Conservation (phyloP, 2,888 invertebrate species). For the Xestia rhomboidea region DNA sequence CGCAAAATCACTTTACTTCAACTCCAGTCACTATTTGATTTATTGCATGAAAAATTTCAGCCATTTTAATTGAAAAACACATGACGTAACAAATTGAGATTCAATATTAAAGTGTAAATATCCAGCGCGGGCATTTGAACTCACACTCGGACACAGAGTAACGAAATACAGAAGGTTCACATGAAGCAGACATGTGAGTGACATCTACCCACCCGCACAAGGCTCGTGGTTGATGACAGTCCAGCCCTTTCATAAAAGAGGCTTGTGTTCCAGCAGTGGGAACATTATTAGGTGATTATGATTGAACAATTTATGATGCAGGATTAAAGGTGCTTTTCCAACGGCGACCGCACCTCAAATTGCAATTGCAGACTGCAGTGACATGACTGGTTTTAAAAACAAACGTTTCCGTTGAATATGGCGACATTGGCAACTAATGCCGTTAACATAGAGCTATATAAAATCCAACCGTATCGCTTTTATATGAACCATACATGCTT, state of each 20-base stretch:
- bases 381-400: neutral
- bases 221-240: neutral
- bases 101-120: conserved; percentile 63
- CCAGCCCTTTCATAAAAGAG: neutral
- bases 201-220: neutral
- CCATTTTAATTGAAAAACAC: conserved; percentile 62
- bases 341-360: neutral
- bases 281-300: neutral
- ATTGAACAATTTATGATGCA: neutral
- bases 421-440: neutral
- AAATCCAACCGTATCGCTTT: too few species aligned
- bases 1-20: conserved; percentile 41
- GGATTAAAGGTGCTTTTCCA: neutral
- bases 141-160: conserved; percentile 20
- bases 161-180: conserved; percentile 33
- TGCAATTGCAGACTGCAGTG: neutral
- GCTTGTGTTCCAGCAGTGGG: neutral
- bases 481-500: too few species aligned
- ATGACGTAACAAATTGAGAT: conserved; percentile 59
- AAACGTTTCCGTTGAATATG: neutral
- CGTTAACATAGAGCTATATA: neutral
- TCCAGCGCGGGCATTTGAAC: conserved; percentile 31
- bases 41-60: conserved; percentile 49
- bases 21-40: conserved; percentile 50
- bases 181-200: neutral